Evolutionary conservation across 2,888 invertebrate species (phyloP), one percentile per base, ranked within the genome.

Genomic region (Macrophya annulata): DNA sequence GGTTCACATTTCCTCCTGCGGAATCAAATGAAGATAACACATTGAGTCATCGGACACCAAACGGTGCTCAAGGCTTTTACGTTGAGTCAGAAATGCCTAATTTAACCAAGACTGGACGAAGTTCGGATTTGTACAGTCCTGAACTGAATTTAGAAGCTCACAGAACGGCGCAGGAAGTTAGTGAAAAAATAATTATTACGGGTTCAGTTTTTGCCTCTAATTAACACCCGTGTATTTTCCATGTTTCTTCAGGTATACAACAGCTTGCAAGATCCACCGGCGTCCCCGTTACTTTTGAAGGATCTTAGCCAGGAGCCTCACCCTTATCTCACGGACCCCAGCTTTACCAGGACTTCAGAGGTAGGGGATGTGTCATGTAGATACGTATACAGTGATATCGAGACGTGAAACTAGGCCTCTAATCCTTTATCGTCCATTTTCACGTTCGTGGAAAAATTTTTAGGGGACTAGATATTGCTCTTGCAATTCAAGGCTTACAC

Each of bases 271-370:
- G 92, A 92, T 87, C 93, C 93, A 15, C 92, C 93, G 17, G 89
- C 92, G 17, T 92, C 93, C 12, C 92, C 93, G 0, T 86, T 93
- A 40, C 88, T 92, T 55, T 87, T 92, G 9, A 91, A 92, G 74
- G 92, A 93, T 71, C 87, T 90, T 48, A 91, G 88, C 86, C 91
- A 92, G 68, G 91, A 91, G 45, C 88, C 90, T 40, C 90, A 91
- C 86, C 89, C 86, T 76, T 92, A 91, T 77, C 89, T 91, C 86
- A 87, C 90, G 45, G 93, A 93, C 86, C 92, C 93, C 3, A 93
- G 93, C 84, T 93, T 93, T 68, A 92, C 92, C 4, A 91, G 93
- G 86, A 93, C 93, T 15, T 93, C 93, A 0, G 93, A 93, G 90
- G 93, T 93, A 89, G 43, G 40, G 43, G 17, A 81, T 51, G 51